Evolutionary conservation across 2,113 vertebrate species (phyloP).

Genomic region (Engystomops pustulosus): DNA sequence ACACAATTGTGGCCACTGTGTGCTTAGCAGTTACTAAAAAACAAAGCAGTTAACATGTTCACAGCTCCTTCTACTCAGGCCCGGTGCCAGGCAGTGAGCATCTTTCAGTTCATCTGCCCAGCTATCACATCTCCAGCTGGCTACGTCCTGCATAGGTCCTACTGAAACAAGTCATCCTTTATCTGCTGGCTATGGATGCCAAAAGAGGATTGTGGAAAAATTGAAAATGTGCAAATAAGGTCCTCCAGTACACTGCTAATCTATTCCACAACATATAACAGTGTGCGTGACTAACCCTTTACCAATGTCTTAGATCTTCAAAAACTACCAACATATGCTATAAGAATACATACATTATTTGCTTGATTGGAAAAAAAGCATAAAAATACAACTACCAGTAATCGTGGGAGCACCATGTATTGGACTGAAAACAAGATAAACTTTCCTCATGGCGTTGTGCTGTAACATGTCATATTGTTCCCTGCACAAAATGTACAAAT

Average conservation of each 20-base stretch:
- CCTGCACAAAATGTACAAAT: too few species aligned
- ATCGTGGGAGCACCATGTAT: too few species aligned
- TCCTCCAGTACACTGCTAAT: neutral
- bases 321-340: too few species aligned
- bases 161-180: constrained; percentile 12
- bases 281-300: neutral
- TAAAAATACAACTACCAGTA: too few species aligned
- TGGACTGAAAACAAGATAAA: too few species aligned
- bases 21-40: constrained; percentile 23
- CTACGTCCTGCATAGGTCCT: constrained; percentile 28
- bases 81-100: constrained; percentile 7
- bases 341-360: too few species aligned
- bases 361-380: too few species aligned
- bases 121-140: constrained; percentile 40
- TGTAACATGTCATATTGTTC: too few species aligned
- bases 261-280: neutral
- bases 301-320: neutral
- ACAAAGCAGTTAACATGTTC: constrained; percentile 25
- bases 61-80: constrained; percentile 5
- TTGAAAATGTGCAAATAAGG: constrained; percentile 17
- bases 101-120: constrained; percentile 18
- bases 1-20: constrained; percentile 4
- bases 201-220: neutral
- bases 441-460: too few species aligned
- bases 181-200: neutral